Evolutionary conservation across 2,113 vertebrate genomes (phyloP).

Genomic region (Enhydra lutris): DNA sequence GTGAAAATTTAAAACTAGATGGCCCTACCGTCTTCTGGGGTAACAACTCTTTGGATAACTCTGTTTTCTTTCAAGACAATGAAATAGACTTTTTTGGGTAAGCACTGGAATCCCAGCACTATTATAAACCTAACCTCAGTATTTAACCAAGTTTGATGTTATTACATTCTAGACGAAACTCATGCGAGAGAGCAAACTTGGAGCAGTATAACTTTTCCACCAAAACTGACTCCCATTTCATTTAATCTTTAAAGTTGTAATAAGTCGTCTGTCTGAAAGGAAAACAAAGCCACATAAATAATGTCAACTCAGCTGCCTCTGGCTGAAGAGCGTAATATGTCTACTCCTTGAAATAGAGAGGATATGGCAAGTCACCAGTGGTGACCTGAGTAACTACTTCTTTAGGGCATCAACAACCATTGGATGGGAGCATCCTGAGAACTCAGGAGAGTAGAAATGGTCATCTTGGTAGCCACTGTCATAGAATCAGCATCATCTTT

Average conservation of each 20-base stretch:
- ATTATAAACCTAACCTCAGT: not conserved
- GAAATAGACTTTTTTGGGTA: not conserved
- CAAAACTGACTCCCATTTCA: not conserved
- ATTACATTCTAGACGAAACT: not conserved
- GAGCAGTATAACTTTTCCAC: not conserved
- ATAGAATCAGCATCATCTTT: not conserved
- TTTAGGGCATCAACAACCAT: not conserved
- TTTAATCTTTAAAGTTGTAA: not conserved
- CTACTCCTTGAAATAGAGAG: not conserved
- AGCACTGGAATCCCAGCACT: not conserved
- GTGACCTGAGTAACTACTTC: not conserved
- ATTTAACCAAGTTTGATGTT: not conserved
- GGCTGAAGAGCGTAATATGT: not conserved
- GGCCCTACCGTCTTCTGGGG: not conserved
- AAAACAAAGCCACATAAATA: not conserved
- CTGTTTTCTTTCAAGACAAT: not conserved
- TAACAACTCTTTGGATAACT: not conserved
- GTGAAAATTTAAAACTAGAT: not conserved
- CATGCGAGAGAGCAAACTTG: not conserved
- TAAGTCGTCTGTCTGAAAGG: not conserved
- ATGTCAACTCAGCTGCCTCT: slow-evolving; percentile 12
- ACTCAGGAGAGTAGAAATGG: not conserved
- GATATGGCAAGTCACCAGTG: not conserved
- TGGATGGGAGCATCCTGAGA: not conserved
- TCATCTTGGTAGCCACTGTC: not conserved